A percentile compares a stretch with the other conserved stretches of the same genome.
Conservation (phyloP, 2,797 vertebrate genomes). For the Florisuga fusca region DNA sequence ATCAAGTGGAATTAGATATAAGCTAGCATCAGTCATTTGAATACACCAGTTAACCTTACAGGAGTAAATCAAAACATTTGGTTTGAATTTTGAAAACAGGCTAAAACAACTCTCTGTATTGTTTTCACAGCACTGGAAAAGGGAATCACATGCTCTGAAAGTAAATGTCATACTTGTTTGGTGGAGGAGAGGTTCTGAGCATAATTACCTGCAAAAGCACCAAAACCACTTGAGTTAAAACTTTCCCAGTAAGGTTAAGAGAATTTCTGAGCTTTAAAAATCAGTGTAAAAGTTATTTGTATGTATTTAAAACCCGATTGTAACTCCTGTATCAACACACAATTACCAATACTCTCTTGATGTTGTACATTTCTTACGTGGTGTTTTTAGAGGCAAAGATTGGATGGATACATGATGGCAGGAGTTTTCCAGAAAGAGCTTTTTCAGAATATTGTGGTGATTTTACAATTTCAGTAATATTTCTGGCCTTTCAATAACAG, state of each 20-base stretch:
- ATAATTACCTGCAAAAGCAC: not conserved
- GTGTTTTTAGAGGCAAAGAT: not conserved
- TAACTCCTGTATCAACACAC: not conserved
- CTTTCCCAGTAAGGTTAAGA: not conserved
- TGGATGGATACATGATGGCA: not conserved
- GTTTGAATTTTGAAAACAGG: not conserved
- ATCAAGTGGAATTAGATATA: not conserved
- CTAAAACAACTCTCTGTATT: not conserved
- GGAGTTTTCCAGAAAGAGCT: not conserved
- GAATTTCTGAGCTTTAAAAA: not conserved
- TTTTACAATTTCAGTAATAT: not conserved
- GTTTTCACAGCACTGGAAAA: not conserved
- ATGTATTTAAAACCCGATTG: not conserved
- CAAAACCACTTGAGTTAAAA: not conserved
- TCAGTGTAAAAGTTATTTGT: not conserved
- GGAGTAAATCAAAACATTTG: not conserved
- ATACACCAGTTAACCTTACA: not conserved
- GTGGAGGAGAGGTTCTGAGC: not conserved
- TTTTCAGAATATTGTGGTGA: not conserved
- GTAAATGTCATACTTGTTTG: not conserved
- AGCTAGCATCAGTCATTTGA: not conserved
- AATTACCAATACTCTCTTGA: not conserved
- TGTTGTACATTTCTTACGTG: accelerated
- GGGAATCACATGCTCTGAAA: not conserved
- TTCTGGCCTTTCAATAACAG: not conserved